Percentiles rank a stretch among this genome's conserved stretches.
Conservation (phyloP, 2,113 vertebrate genomes). For the Chaenocephalus aceratus region DNA sequence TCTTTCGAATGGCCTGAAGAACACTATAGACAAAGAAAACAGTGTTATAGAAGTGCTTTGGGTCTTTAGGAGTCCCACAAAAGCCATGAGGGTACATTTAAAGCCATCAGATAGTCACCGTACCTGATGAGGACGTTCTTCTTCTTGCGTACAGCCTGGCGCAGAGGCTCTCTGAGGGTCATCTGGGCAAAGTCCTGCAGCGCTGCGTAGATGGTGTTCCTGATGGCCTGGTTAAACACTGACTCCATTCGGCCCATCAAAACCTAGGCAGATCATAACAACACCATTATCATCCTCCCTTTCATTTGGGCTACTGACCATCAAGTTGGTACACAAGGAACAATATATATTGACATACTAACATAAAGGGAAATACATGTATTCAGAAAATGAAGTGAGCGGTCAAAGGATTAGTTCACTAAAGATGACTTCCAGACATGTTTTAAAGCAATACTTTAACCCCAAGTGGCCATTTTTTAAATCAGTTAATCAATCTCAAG, state of each 20-base stretch:
- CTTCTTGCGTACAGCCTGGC: slow-evolving; percentile 98
- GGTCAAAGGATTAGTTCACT: no score
- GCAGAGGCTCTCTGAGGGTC: slow-evolving; percentile 92
- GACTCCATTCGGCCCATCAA: slow-evolving; percentile 99
- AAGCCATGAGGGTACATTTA: background rate
- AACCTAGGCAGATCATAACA: slow-evolving; percentile 76
- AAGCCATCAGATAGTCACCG: background rate
- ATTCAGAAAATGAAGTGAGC: background rate
- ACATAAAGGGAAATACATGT: background rate
- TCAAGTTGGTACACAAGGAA: background rate
- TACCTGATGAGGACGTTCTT: slow-evolving; percentile 98
- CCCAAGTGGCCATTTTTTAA: no score
- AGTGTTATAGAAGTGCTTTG: background rate
- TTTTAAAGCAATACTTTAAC: no score
- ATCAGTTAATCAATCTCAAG: no score
- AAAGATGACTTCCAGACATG: background rate
- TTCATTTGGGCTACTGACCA: background rate
- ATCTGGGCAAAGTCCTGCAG: slow-evolving; percentile 99
- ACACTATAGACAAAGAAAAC: slow-evolving; percentile 82
- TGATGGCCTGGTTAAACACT: slow-evolving; percentile 98
- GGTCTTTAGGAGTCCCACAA: background rate
- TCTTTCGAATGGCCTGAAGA: slow-evolving; percentile 98
- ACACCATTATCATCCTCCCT: background rate
- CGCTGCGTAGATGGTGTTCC: slow-evolving; percentile 98
- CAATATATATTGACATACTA: background rate